A percentile compares a stretch with the other conserved stretches of the same genome.
These are phyloP conservation scores for Paracentrotus lividus DNA, from an alignment of 53 echinoderm and acorn worm species.

Conservation along the genomic window DNA sequence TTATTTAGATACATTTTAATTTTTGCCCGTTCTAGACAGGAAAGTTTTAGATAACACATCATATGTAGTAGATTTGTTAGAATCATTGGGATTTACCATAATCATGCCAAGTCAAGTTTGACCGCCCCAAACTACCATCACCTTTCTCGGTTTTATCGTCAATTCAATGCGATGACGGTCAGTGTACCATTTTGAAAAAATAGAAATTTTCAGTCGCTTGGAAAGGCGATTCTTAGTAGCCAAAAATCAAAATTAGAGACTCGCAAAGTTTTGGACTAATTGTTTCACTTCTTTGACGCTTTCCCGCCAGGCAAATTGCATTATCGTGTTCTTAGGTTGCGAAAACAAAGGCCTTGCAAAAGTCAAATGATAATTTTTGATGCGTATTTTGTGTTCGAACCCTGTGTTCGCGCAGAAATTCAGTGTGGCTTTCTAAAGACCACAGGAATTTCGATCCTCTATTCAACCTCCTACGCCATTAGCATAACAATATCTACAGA, in stretches of 20 bases:
- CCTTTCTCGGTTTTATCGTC: conserved; percentile 9
- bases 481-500: too few relatives aligned
- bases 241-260: too few relatives aligned
- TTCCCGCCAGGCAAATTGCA: too few relatives aligned
- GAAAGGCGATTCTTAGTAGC: background rate
- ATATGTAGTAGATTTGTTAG: background rate
- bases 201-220: background rate
- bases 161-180: background rate
- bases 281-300: too few relatives aligned
- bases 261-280: too few relatives aligned
- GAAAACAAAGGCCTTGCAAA: too few relatives aligned
- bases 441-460: background rate
- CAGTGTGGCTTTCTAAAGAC: too few relatives aligned
- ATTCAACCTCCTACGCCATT: conserved; percentile 59
- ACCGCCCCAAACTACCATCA: background rate
- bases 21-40: background rate
- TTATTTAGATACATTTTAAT: too few relatives aligned
- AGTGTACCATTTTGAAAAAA: background rate
- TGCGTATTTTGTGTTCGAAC: too few relatives aligned
- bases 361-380: too few relatives aligned
- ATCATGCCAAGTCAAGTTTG: conserved; percentile 6
- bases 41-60: background rate
- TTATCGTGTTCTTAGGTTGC: too few relatives aligned
- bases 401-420: too few relatives aligned
- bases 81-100: background rate